Conservation (phyloP, 2,113 vertebrate species). For the Melanostigma gelatinosum region DNA sequence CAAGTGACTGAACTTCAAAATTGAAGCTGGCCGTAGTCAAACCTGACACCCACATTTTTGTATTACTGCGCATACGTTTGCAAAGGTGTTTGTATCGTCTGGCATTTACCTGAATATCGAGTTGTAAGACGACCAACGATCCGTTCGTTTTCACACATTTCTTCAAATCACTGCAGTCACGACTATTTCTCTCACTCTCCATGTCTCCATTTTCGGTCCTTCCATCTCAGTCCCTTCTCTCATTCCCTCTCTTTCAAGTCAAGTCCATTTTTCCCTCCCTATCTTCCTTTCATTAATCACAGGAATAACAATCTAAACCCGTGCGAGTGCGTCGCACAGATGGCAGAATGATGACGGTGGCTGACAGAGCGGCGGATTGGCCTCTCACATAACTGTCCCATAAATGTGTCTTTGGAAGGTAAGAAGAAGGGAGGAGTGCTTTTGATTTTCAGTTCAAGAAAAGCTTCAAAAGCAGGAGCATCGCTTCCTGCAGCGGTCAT, state of each 20-base stretch:
- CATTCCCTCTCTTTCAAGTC: not conserved
- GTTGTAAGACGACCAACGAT: not conserved
- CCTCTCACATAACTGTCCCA: constrained; percentile 13
- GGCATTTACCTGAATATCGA: not conserved
- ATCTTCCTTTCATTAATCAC: constrained; percentile 52
- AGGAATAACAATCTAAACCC: constrained; percentile 21
- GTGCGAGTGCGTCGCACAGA: constrained; percentile 41
- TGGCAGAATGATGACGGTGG: constrained; percentile 36
- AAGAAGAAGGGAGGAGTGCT: not conserved
- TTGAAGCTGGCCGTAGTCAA: constrained; percentile 16
- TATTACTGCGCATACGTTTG: not conserved
- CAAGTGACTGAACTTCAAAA: not conserved
- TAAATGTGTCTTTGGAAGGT: constrained; percentile 17
- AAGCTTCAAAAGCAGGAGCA: constrained; percentile 34
- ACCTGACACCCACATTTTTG: not conserved
- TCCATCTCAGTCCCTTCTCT: not conserved
- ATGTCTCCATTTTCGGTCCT: not conserved
- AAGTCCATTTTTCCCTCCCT: constrained; percentile 10
- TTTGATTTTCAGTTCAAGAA: constrained; percentile 13
- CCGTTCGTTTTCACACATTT: not conserved
- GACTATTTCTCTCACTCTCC: not conserved
- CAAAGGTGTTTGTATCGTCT: not conserved
- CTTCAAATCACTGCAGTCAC: not conserved
- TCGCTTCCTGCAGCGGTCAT: constrained; percentile 4
- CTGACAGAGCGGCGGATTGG: constrained; percentile 8